Evolutionary conservation across 2,888 invertebrate species (phyloP).

Genomic region (Mythimna ferrago): DNA sequence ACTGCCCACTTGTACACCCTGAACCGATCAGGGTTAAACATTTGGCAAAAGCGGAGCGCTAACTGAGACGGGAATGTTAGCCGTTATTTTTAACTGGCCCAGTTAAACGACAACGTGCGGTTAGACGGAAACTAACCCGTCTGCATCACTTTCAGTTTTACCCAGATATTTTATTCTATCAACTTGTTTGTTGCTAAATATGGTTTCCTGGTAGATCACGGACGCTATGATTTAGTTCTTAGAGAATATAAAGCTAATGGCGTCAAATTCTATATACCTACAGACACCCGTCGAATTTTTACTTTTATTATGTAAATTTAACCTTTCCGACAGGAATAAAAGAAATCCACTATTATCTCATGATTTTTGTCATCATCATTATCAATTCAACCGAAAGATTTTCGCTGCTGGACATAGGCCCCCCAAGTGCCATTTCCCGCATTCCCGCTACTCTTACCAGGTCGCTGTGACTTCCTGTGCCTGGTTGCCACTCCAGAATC

Average conservation of each 20-base stretch:
- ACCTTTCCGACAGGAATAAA: neutral
- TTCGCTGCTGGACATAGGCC: too few relatives aligned
- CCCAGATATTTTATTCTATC: constrained; percentile 40
- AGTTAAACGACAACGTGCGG: constrained; percentile 81
- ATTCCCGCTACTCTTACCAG: too few relatives aligned
- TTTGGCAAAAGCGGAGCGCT: constrained; percentile 71
- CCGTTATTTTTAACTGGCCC: constrained; percentile 84
- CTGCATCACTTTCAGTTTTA: constrained; percentile 59
- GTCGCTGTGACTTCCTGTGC: too few relatives aligned
- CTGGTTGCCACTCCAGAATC: too few relatives aligned
- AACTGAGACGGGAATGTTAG: constrained; percentile 67
- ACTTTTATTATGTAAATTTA: too few relatives aligned
- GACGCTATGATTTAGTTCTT: neutral
- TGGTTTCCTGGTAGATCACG: constrained; percentile 16
- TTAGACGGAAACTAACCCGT: constrained; percentile 73
- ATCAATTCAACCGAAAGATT: too few relatives aligned
- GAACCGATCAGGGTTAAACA: constrained; percentile 70
- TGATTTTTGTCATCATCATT: too few relatives aligned
- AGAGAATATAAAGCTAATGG: neutral
- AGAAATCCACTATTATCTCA: neutral
- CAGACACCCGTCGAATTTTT: too few relatives aligned
- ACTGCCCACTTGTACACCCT: constrained; percentile 57
- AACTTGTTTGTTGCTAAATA: constrained; percentile 18
- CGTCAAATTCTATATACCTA: neutral
- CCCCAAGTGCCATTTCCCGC: too few relatives aligned